Conservation (phyloP, 1,140 invertebrate species). For the Sitobion miscanthi region DNA sequence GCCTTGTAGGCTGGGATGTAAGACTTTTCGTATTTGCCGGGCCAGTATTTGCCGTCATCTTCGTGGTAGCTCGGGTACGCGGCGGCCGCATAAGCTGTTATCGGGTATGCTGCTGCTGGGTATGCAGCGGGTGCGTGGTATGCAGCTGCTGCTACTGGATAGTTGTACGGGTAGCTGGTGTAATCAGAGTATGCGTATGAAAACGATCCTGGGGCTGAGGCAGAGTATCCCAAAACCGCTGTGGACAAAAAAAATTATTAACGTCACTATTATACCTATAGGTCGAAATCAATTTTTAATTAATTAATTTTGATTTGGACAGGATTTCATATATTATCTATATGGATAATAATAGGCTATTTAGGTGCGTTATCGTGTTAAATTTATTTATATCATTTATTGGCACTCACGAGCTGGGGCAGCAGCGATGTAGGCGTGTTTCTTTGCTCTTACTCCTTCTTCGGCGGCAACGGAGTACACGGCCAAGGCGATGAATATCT, state of each 20-base stretch:
- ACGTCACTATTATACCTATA: not conserved
- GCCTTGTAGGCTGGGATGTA: not conserved
- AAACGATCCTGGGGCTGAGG: not conserved
- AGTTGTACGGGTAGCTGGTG: not conserved
- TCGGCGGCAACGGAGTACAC: constrained; percentile 45
- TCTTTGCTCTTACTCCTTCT: constrained; percentile 45
- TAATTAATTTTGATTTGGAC: too few relatives aligned
- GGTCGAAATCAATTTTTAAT: too few relatives aligned
- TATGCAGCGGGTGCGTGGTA: not conserved
- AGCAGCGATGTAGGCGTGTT: constrained; percentile 41
- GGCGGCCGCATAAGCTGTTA: constrained; percentile 45
- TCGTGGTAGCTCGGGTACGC: constrained; percentile 54
- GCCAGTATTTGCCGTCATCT: constrained; percentile 60
- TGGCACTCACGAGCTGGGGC: constrained; percentile 20
- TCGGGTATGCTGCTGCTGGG: constrained; percentile 10
- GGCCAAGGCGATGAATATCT: constrained; percentile 49
- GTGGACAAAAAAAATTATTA: not conserved
- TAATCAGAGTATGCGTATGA: constrained; percentile 47
- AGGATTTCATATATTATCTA: not conserved
- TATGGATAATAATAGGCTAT: too few relatives aligned
- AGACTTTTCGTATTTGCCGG: constrained; percentile 59
- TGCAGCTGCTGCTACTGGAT: not conserved
- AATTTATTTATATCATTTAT: not conserved
- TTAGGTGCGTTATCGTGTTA: not conserved
- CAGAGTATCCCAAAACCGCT: constrained; percentile 43